Evolutionary conservation across 2,888 invertebrate species (phyloP).

Genomic region (Rhodophaea formosa): DNA sequence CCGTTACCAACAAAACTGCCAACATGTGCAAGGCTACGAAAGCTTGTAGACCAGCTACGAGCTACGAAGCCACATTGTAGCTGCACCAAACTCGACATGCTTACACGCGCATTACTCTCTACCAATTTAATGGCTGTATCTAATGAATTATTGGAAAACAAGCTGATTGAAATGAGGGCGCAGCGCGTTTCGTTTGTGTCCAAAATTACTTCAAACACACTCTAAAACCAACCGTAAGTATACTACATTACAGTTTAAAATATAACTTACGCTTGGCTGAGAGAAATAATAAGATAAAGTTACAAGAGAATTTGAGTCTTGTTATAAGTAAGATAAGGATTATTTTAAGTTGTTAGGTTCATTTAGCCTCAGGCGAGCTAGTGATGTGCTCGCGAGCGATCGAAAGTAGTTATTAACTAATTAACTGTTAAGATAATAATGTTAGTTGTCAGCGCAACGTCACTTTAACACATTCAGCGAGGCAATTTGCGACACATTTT

Average conservation of each 20-base stretch:
- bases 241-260: constrained; percentile 19
- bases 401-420: constrained; percentile 1
- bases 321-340: constrained; percentile 37
- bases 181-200: constrained; percentile 15
- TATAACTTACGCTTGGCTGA: constrained; percentile 22
- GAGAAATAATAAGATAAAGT: constrained; percentile 38
- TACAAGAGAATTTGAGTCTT: constrained; percentile 47
- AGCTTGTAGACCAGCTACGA: constrained; percentile 1
- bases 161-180: constrained; percentile 26
- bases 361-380: constrained; percentile 45
- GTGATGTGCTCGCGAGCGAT: constrained; percentile 39
- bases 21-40: neutral
- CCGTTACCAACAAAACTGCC: too few species aligned
- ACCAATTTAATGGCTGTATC: constrained; percentile 22
- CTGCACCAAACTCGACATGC: neutral
- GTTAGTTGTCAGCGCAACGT: neutral
- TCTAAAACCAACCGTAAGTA: neutral
- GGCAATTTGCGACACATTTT: neutral
- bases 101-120: neutral
- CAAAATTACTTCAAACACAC: neutral
- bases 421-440: constrained; percentile 8
- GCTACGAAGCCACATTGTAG: neutral
- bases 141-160: constrained; percentile 26
- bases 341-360: constrained; percentile 36
- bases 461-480: neutral